Percentiles rank a stretch among this genome's conserved stretches.
Conservation (phyloP, 2,888 invertebrate species). For the Philhelius pedissequus region DNA sequence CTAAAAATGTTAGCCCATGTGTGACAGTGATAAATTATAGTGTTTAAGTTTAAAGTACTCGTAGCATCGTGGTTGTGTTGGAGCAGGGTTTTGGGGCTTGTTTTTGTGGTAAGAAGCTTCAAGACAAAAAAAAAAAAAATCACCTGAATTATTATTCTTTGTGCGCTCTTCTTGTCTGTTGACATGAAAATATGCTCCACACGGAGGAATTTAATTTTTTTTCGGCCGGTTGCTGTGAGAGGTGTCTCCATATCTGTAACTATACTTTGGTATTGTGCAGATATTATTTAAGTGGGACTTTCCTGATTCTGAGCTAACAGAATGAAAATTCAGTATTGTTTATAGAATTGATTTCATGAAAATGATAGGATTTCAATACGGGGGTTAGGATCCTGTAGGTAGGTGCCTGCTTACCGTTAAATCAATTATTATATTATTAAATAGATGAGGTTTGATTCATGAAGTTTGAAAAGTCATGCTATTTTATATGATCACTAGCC, state of each 20-base stretch:
- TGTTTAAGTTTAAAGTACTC: constrained; percentile 41
- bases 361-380: too few species aligned
- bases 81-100: not conserved
- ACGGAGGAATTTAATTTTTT: not conserved
- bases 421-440: too few species aligned
- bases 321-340: too few species aligned
- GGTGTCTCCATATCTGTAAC: not conserved
- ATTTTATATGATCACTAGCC: too few species aligned
- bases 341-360: too few species aligned
- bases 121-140: not conserved
- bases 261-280: too few species aligned
- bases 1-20: constrained; percentile 17
- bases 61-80: not conserved
- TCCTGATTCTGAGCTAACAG: not conserved
- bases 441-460: too few species aligned
- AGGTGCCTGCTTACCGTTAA: too few species aligned
- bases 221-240: not conserved
- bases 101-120: not conserved
- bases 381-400: too few species aligned
- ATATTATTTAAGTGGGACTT: not conserved
- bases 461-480: too few species aligned
- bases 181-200: not conserved
- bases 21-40: constrained; percentile 54
- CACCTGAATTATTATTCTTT: not conserved
- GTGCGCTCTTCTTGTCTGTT: not conserved